These are phyloP conservation scores for Physocephala rufipes DNA, from an alignment of 2,888 invertebrate species.

Conservation along the genomic window DNA sequence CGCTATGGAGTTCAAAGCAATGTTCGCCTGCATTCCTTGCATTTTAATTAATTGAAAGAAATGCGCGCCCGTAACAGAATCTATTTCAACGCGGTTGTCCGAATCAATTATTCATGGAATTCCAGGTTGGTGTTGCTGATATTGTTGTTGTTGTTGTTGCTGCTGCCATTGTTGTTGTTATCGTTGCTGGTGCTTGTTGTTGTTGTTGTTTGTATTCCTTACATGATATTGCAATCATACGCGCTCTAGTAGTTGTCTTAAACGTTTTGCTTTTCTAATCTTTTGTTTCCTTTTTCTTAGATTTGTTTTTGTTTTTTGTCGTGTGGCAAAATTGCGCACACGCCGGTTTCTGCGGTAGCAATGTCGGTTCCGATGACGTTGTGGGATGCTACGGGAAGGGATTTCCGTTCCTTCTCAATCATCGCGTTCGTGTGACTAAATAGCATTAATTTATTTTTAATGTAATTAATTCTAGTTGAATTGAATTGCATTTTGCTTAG, in stretches of 20 bases:
- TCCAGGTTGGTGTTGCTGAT: not conserved
- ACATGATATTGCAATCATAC: not conserved
- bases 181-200: not conserved
- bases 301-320: conserved; percentile 14
- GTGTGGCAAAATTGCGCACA: conserved; percentile 28
- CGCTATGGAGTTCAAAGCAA: conserved; percentile 18
- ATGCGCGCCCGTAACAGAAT: conserved; percentile 34
- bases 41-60: conserved; percentile 36
- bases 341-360: conserved; percentile 12
- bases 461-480: conserved; percentile 4
- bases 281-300: not conserved
- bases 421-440: conserved; percentile 17
- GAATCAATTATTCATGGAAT: conserved; percentile 37
- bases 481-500: conserved; percentile 17
- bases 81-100: conserved; percentile 31
- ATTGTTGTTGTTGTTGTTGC: conserved; percentile 1
- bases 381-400: not conserved
- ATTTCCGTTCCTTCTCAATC: conserved; percentile 5
- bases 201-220: not conserved
- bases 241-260: not conserved
- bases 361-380: not conserved
- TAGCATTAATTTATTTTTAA: not conserved
- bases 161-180: not conserved
- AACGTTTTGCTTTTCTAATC: not conserved
- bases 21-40: conserved; percentile 32